Percentiles rank a stretch among this genome's conserved stretches.
Evolutionary conservation across 2,797 vertebrate species (phyloP).

Genomic region (Sebastes vulpes): DNA sequence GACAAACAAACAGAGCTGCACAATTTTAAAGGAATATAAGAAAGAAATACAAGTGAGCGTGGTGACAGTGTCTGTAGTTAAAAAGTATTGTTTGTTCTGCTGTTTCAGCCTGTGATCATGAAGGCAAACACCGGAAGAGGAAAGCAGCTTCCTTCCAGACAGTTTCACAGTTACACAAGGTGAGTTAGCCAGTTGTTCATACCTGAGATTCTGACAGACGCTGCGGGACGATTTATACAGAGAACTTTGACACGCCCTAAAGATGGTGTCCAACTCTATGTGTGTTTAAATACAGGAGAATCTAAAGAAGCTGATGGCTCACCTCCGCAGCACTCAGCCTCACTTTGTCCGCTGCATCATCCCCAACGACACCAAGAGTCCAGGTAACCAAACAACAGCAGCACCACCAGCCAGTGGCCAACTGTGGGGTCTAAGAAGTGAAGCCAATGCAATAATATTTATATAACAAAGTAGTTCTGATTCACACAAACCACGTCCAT

Average conservation of each 20-base stretch:
- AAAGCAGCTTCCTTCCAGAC: conserved; percentile 96
- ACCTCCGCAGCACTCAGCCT: conserved; percentile 92
- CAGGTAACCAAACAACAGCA: conserved; percentile 31
- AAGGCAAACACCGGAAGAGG: conserved; percentile 91
- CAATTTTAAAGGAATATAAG: neutral
- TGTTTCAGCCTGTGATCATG: conserved; percentile 80
- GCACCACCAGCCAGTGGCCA: too few species aligned
- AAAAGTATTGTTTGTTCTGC: neutral
- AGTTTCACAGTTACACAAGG: conserved; percentile 95
- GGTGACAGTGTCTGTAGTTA: neutral
- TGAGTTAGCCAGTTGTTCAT: conserved; percentile 51
- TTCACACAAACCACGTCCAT: neutral
- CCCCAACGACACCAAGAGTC: conserved; percentile 92
- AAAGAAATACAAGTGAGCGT: neutral
- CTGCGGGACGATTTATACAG: neutral
- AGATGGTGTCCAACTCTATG: neutral
- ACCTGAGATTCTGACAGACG: neutral
- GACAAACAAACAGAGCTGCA: neutral
- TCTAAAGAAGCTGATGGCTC: conserved; percentile 94
- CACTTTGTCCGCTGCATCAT: conserved; percentile 96
- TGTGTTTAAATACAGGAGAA: conserved; percentile 87
- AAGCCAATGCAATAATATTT: too few species aligned
- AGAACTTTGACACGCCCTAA: neutral
- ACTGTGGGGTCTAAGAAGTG: too few species aligned
- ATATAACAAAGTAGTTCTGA: neutral